Base-by-base conservation (phyloP, 1,140 invertebrate species). In the Fopius arisanus region DNA sequence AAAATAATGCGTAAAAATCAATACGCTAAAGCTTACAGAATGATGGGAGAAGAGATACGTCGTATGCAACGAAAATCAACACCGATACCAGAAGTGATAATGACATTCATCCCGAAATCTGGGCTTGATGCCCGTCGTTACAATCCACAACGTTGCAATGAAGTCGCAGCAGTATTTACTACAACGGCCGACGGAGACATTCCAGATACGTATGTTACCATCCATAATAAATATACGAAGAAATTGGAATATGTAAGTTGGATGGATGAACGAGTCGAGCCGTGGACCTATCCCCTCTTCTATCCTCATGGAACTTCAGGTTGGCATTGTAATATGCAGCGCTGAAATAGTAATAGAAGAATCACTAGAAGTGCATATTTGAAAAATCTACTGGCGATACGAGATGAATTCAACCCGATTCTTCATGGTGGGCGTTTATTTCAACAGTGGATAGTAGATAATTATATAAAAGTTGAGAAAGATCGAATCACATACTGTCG, bases 171-270 rank as follows among this genome's bases (percentile, higher is more conserved):
- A 0, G 14, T 70, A n/a, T 26, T 70, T 70, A 48, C 41, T 48
- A 69, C 67, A 48, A 51, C 67, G 1, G 28, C 43, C 5, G 29
- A 54, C 16, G 43, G 43, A 7, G 28, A 59, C 29, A 59, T 54
- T 31, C 68, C 43, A 0, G 26, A 70, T 29, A 31, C 28, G 1
- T 33, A 31, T 70, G 16, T 59, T 14, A 79, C 26, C 9, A 71
- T 79, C 69, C 21, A 51, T 68, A 66, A 62, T 54, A 31, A 21
- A 14, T 33, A 3, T 4, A 70, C 43, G 31, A 37, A 54, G 26
- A 12, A 59, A 59, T 31, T 54, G 29, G 9, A 54, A 31, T 70
- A 29, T 31, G 26, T 70, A 12, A 59, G 23, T 19, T 59, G 23
- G 6, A 70, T 70, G 1, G 68, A 59, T 70, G 29, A n/a, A 7